These are phyloP conservation scores for Tenthredo scrophulariae DNA, from an alignment of 2,888 invertebrate species.

Conservation along the genomic window DNA sequence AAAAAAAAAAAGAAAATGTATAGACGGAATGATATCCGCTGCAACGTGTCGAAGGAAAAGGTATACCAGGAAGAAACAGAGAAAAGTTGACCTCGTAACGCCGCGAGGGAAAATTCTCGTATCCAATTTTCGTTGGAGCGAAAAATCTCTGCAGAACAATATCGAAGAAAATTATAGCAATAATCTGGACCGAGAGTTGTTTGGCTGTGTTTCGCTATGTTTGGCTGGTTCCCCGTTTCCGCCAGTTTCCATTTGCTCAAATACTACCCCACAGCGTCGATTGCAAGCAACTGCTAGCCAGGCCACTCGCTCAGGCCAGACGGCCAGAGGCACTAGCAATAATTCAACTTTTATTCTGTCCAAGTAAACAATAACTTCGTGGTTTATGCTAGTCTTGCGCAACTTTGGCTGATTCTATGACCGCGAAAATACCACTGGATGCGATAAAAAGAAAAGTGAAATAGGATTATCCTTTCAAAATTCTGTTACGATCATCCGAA, in stretches of 20 bases:
- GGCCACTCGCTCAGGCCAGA: not conserved
- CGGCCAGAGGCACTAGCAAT: constrained; percentile 3
- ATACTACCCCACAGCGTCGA: constrained; percentile 9
- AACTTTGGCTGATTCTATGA: not conserved
- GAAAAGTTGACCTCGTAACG: not conserved
- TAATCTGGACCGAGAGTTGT: constrained; percentile 28
- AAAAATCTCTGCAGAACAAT: constrained; percentile 16
- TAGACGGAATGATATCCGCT: not conserved
- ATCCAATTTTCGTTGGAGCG: constrained; percentile 20
- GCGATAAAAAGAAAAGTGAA: not conserved
- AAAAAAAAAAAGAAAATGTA: too few relatives aligned
- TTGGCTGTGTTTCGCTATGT: constrained; percentile 1
- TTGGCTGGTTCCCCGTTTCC: constrained; percentile 1
- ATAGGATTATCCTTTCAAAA: not conserved
- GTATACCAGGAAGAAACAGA: not conserved
- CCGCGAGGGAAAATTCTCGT: not conserved
- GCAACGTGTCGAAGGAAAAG: not conserved
- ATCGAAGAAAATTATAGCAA: constrained; percentile 29
- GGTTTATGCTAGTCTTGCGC: not conserved
- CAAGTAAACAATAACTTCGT: not conserved
- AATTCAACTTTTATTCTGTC: constrained; percentile 26
- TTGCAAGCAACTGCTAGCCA: constrained; percentile 14
- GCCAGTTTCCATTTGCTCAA: constrained; percentile 15
- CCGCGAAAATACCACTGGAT: not conserved
- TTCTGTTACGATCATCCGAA: not conserved